These are phyloP conservation scores for Nycticryphes semicollaris DNA, from an alignment of 2,113 vertebrate genomes.

Conservation along the genomic window DNA sequence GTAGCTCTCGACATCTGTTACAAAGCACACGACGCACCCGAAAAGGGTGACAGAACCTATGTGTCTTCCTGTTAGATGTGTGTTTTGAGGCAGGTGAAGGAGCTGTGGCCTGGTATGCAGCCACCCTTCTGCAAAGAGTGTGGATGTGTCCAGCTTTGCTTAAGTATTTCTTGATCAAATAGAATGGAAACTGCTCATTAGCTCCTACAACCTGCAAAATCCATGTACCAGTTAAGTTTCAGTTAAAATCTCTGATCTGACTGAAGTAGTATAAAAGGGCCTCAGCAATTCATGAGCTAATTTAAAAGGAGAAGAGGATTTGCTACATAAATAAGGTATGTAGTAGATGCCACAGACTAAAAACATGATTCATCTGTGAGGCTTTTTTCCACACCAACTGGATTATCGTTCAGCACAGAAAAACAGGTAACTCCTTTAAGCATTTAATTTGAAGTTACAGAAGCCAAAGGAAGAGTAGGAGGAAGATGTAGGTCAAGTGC, in stretches of 20 bases:
- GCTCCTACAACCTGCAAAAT: background rate
- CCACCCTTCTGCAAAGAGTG: background rate
- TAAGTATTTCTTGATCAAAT: background rate
- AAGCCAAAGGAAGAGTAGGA: conserved; percentile 37
- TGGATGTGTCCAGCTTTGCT: background rate
- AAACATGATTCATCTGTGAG: background rate
- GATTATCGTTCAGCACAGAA: background rate
- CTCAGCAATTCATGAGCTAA: background rate
- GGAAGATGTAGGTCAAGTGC: conserved; percentile 46
- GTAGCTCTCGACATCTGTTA: background rate
- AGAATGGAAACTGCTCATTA: accelerated
- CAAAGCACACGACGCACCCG: accelerated
- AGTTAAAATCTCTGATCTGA: background rate
- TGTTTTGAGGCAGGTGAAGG: background rate
- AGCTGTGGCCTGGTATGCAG: background rate
- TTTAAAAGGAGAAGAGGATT: background rate
- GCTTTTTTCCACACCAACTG: background rate
- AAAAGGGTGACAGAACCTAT: background rate
- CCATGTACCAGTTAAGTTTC: background rate
- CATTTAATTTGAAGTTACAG: background rate
- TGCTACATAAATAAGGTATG: background rate
- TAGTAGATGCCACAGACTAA: background rate
- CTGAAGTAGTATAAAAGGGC: background rate
- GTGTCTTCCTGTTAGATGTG: background rate
- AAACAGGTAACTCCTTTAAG: background rate